Percentiles rank a stretch among this genome's conserved stretches.
Conservation (phyloP, 1,140 invertebrate species). For the Calliopsis andreniformis region DNA sequence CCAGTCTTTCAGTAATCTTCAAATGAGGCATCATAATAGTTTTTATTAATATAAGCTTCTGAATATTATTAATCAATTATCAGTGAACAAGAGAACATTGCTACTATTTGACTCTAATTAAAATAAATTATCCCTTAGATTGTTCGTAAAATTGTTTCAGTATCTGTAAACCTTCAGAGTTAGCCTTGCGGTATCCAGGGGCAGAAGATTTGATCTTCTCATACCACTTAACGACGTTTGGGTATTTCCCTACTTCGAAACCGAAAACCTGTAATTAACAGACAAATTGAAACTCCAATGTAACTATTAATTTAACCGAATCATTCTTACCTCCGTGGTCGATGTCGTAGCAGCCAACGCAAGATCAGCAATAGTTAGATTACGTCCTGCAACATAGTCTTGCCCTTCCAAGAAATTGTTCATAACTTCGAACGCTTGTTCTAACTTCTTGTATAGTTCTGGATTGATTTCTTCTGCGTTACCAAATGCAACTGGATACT, state of each 20-base stretch:
- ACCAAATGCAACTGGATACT: conserved; percentile 74
- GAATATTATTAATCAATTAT: no score
- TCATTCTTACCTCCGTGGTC: conserved; percentile 73
- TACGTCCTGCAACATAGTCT: conserved; percentile 74
- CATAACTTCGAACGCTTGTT: conserved; percentile 68
- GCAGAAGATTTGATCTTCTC: conserved; percentile 85
- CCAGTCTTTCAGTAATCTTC: no score
- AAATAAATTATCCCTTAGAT: background rate
- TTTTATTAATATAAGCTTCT: no score
- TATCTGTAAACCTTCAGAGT: conserved; percentile 81
- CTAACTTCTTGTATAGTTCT: conserved; percentile 63
- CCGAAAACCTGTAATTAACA: conserved; percentile 84
- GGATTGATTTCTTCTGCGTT: conserved; percentile 52
- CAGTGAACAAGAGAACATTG: no score
- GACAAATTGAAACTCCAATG: background rate
- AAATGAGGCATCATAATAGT: no score
- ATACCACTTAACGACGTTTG: conserved; percentile 87
- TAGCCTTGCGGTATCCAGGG: conserved; percentile 88
- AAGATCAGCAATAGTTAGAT: conserved; percentile 82
- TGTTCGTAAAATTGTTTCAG: conserved; percentile 51
- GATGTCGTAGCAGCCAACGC: conserved; percentile 69
- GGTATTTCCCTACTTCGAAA: conserved; percentile 86
- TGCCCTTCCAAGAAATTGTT: conserved; percentile 74
- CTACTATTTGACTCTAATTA: no score
- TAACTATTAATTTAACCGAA: no score